Percentiles rank a stretch among this genome's conserved stretches.
phyloP scores from a whole-genome alignment of 2,888 invertebrate species.

The Tipula helvola region DNA sequence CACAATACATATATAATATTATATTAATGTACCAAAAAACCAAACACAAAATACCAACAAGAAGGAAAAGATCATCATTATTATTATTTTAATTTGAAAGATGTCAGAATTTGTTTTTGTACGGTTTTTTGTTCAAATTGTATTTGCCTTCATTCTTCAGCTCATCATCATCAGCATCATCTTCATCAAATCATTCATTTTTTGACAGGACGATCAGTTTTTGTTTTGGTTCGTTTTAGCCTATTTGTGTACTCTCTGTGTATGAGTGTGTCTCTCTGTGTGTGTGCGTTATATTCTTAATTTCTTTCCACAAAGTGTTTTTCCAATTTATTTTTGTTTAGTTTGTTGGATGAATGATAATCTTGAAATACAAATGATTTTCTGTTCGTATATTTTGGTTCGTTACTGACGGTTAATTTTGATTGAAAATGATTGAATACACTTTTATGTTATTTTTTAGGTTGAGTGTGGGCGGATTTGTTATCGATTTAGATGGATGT shows the following conservation, averaged over 20 bases:
- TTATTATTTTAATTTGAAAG: constrained; percentile 9
- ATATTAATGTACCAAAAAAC: neutral
- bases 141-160: constrained; percentile 6
- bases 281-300: neutral
- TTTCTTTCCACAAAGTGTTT: constrained; percentile 4
- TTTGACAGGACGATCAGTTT: constrained; percentile 7
- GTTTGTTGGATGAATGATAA: neutral
- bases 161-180: constrained; percentile 5
- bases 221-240: neutral
- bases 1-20: neutral
- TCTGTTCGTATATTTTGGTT: neutral
- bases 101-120: constrained; percentile 7
- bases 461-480: neutral
- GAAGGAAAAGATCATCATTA: neutral
- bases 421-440: constrained; percentile 4
- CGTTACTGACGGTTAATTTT: neutral
- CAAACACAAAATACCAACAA: neutral
- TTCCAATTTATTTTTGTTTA: neutral
- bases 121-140: neutral
- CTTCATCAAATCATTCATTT: constrained; percentile 6
- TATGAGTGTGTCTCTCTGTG: neutral
- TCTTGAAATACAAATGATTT: neutral
- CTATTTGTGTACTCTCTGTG: neutral
- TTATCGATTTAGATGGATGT: neutral
- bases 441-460: neutral